phyloP scores from a whole-genome alignment of 2,888 invertebrate species.

The Nomada ruficornis region DNA sequence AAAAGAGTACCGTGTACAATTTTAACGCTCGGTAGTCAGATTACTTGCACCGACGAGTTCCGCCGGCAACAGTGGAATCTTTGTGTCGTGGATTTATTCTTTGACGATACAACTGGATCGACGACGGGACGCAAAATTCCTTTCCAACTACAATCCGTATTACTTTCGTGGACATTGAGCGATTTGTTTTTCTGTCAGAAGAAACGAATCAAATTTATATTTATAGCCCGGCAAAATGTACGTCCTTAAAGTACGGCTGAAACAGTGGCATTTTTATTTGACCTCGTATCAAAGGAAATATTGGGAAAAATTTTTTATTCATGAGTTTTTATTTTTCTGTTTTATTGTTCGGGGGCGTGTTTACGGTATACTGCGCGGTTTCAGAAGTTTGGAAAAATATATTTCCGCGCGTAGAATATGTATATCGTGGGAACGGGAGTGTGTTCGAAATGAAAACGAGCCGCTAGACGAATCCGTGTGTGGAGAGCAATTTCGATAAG shows the following conservation, averaged over 20 bases:
- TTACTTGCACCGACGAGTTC: conserved; percentile 42
- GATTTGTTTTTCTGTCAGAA: too few relatives aligned
- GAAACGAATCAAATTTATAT: too few relatives aligned
- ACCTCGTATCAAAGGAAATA: too few relatives aligned
- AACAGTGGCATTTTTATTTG: too few relatives aligned
- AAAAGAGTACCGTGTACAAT: conserved; percentile 57
- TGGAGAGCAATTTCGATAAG: conserved; percentile 14
- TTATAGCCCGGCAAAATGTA: too few relatives aligned
- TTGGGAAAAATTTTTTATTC: too few relatives aligned
- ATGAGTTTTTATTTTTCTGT: too few relatives aligned
- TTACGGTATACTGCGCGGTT: not conserved
- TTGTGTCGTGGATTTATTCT: conserved; percentile 34
- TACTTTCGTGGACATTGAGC: too few relatives aligned
- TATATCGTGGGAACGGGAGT: not conserved
- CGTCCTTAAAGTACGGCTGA: too few relatives aligned
- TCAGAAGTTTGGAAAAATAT: not conserved
- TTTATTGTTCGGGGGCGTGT: too few relatives aligned
- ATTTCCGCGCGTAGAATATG: conserved; percentile 3
- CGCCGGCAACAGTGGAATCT: not conserved
- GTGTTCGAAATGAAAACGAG: conserved; percentile 4
- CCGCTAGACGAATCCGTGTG: not conserved
- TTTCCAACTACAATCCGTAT: too few relatives aligned
- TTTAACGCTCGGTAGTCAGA: conserved; percentile 57
- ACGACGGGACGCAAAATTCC: too few relatives aligned
- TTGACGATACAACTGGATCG: not conserved